Percentiles rank a stretch among this genome's conserved stretches.
Conservation (phyloP, 2,113 vertebrate species). For the Pelodiscus sinensis region DNA sequence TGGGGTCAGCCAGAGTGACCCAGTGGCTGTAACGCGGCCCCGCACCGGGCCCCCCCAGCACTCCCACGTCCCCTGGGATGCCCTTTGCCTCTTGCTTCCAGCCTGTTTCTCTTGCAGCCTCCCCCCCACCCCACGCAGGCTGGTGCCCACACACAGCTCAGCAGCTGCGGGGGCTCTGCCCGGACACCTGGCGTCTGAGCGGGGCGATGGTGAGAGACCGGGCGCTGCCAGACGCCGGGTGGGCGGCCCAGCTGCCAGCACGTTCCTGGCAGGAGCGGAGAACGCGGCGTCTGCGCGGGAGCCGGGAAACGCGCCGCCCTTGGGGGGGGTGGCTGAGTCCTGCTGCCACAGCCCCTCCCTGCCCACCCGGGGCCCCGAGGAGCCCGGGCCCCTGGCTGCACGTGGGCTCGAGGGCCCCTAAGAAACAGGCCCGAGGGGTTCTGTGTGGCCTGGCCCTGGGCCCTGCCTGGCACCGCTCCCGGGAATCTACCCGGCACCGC, state of each 20-base stretch:
- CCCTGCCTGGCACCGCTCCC: too few relatives aligned
- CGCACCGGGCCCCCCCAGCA: too few relatives aligned
- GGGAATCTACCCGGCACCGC: too few relatives aligned
- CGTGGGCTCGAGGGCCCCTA: too few relatives aligned
- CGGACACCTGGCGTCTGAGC: neutral
- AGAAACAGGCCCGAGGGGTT: too few relatives aligned
- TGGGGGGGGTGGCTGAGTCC: neutral
- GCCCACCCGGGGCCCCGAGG: neutral
- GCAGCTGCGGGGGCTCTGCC: neutral
- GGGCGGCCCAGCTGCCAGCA: slow-evolving; percentile 34
- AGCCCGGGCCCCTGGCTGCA: neutral
- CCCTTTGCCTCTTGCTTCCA: neutral
- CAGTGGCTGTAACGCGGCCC: neutral
- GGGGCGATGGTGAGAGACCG: neutral
- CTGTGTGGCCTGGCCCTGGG: neutral
- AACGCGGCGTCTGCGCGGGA: slow-evolving; percentile 32
- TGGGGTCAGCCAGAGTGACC: neutral
- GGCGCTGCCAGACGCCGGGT: slow-evolving; percentile 62
- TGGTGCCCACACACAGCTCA: neutral
- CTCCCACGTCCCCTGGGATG: neutral
- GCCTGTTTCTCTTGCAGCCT: neutral
- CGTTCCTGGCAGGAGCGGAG: slow-evolving; percentile 42
- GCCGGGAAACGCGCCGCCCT: neutral
- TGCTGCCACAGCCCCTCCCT: neutral
- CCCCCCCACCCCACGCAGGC: neutral